phyloP scores from a whole-genome alignment of 2,113 vertebrate genomes.

The Sinocyclocheilus rhinocerous region DNA sequence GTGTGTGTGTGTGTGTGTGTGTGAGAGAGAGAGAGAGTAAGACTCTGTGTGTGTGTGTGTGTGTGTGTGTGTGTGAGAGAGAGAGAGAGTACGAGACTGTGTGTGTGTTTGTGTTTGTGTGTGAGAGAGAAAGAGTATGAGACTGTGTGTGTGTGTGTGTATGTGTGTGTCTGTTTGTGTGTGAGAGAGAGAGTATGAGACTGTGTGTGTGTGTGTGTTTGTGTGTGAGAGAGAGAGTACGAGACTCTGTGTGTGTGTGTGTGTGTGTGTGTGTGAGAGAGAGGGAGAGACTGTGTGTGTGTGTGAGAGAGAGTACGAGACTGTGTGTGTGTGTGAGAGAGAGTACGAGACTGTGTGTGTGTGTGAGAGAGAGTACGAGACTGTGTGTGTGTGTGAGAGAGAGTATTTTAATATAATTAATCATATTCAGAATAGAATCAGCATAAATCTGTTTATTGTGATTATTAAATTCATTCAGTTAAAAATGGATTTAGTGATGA shows the following conservation, averaged over 20 bases:
- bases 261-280: constrained; percentile 20
- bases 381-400: constrained; percentile 15
- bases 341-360: background rate
- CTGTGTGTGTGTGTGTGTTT: constrained; percentile 12
- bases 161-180: constrained; percentile 12
- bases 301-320: too few relatives aligned
- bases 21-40: background rate
- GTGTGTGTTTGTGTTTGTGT: background rate
- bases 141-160: constrained; percentile 24
- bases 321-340: background rate
- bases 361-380: too few relatives aligned
- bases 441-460: background rate
- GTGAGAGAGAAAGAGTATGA: too few relatives aligned
- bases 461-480: background rate
- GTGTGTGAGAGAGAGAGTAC: background rate
- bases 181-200: background rate
- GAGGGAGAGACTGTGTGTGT: too few relatives aligned
- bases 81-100: background rate
- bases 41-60: constrained; percentile 1
- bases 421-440: background rate
- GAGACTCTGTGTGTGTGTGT: background rate
- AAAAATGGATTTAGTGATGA: background rate
- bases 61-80: constrained; percentile 1
- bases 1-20: constrained; percentile 1
- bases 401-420: background rate